Percentiles rank a stretch among this genome's conserved stretches.
Conservation (phyloP, 1,140 invertebrate genomes). For the Solenopsis invicta region DNA sequence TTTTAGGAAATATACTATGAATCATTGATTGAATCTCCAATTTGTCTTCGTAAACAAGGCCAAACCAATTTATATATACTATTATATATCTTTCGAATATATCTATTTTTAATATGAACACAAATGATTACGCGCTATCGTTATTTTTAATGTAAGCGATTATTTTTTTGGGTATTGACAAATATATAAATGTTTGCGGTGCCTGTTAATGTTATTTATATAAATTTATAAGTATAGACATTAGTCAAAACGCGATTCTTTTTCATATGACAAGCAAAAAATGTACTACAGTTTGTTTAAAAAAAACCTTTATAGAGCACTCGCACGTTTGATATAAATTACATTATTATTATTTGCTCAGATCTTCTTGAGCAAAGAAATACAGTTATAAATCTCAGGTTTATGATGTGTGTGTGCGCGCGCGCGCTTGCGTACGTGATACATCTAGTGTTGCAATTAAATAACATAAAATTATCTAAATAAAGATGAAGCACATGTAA, state of each 20-base stretch:
- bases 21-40: constrained; percentile 36
- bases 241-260: background rate
- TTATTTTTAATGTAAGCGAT: constrained; percentile 14
- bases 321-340: constrained; percentile 1
- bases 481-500: too few relatives aligned
- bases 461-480: too few relatives aligned
- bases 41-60: constrained; percentile 3
- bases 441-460: too few relatives aligned
- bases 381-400: constrained; percentile 57
- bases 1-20: constrained; percentile 8
- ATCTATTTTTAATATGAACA: constrained; percentile 21
- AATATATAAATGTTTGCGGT: background rate
- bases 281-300: background rate
- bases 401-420: background rate
- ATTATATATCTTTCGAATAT: background rate
- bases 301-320: background rate
- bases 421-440: too few relatives aligned
- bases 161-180: constrained; percentile 12
- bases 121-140: background rate
- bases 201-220: background rate
- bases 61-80: background rate
- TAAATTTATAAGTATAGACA: constrained; percentile 9
- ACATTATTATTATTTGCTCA: background rate
- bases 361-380: constrained; percentile 12
- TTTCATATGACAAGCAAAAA: background rate